Evolutionary conservation across 2,797 vertebrate genomes (phyloP).

Genomic region (Parambassis ranga): DNA sequence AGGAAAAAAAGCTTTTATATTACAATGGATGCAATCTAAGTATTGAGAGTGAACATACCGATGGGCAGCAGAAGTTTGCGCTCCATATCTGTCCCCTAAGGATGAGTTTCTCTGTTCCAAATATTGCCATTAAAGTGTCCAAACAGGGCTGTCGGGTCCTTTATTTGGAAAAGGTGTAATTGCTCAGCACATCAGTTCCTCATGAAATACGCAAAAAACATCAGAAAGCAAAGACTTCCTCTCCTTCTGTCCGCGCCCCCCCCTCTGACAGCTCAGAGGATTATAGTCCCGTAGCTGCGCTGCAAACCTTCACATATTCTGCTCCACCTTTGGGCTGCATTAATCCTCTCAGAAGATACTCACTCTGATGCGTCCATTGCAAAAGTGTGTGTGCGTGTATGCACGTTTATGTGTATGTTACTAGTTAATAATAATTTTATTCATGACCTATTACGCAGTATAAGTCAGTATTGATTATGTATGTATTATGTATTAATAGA

Average conservation of each 20-base stretch:
- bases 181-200: slow-evolving; percentile 7
- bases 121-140: slow-evolving; percentile 33
- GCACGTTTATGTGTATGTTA: not conserved
- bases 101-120: slow-evolving; percentile 8
- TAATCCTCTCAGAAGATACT: slow-evolving; percentile 47
- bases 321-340: slow-evolving; percentile 57
- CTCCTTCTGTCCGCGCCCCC: slow-evolving; percentile 9
- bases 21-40: no score
- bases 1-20: no score
- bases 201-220: slow-evolving; percentile 10
- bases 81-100: slow-evolving; percentile 87
- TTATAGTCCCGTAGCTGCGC: slow-evolving; percentile 37
- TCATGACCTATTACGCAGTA: no score
- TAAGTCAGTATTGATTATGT: no score
- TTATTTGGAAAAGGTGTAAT: not conserved
- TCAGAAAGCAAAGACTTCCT: slow-evolving; percentile 8
- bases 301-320: slow-evolving; percentile 51
- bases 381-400: not conserved
- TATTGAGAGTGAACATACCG: slow-evolving; percentile 66
- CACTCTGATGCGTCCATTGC: not conserved
- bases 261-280: slow-evolving; percentile 48
- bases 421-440: no score
- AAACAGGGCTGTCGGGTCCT: not conserved
- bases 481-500: no score
- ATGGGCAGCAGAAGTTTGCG: slow-evolving; percentile 68